Evolutionary conservation across 2,888 invertebrate species (phyloP).

Genomic region (Ormia ochracea): DNA sequence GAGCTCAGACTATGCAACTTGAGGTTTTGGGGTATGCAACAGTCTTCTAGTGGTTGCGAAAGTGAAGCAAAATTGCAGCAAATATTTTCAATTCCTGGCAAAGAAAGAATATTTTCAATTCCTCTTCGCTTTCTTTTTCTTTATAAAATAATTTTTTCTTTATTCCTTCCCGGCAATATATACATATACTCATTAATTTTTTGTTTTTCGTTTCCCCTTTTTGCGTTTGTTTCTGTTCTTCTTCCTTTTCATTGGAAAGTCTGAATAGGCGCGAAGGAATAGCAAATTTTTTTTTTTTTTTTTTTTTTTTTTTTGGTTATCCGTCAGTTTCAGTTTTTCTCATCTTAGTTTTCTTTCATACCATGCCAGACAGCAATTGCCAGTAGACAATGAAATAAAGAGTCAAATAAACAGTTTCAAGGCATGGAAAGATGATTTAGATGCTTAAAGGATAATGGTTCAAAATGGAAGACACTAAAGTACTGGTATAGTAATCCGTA

Average conservation of each 20-base stretch:
- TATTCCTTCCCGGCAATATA: conserved; percentile 58
- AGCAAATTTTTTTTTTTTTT: conserved; percentile 43
- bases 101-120: too few species aligned
- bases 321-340: conserved; percentile 3
- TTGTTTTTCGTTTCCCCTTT: too few species aligned
- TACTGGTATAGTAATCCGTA: too few species aligned
- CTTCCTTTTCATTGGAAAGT: conserved; percentile 32
- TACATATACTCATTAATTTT: too few species aligned
- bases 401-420: conserved; percentile 49
- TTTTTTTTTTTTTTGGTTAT: conserved; percentile 39
- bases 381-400: conserved; percentile 50
- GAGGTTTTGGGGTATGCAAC: conserved; percentile 28
- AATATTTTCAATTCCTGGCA: conserved; percentile 60
- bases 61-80: conserved; percentile 61
- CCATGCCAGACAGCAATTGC: conserved; percentile 43
- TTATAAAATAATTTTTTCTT: conserved; percentile 23
- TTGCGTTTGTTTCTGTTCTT: conserved; percentile 10
- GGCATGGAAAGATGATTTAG: conserved; percentile 45
- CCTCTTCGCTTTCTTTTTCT: conserved; percentile 22
- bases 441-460: conserved; percentile 24
- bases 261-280: conserved; percentile 44
- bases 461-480: too few species aligned
- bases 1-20: conserved; percentile 29
- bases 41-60: conserved; percentile 31
- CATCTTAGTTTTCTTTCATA: conserved; percentile 16